These are phyloP conservation scores for Clavelina lepadiformis DNA, from an alignment of 23 tunicate genomes.

Conservation along the genomic window DNA sequence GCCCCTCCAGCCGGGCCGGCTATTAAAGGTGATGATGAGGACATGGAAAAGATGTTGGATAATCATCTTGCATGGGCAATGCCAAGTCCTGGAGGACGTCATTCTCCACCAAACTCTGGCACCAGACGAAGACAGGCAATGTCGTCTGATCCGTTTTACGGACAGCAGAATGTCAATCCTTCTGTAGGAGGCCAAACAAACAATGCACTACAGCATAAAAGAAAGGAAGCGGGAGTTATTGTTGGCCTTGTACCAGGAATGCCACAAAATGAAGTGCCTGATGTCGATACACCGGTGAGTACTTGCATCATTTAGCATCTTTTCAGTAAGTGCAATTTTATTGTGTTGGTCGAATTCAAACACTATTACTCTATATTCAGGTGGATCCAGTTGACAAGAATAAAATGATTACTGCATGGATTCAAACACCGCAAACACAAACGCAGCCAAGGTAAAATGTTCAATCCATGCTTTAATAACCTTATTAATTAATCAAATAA, in stretches of 20 bases:
- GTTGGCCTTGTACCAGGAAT: constrained; percentile 69
- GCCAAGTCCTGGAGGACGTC: constrained; percentile 49
- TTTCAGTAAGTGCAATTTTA: background rate
- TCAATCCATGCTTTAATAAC: background rate
- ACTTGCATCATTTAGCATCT: background rate
- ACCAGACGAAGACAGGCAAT: background rate
- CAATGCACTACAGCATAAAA: too few relatives aligned
- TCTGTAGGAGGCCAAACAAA: constrained; percentile 1
- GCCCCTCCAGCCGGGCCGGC: background rate
- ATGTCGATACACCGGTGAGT: constrained; percentile 79
- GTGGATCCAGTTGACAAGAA: constrained; percentile 74
- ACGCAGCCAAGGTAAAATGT: background rate
- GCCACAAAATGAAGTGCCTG: constrained; percentile 87
- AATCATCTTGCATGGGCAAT: constrained; percentile 32
- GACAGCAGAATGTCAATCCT: background rate
- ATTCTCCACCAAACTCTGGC: constrained; percentile 25
- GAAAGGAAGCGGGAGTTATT: too few relatives aligned
- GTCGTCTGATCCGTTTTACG: background rate
- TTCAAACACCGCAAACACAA: constrained; percentile 30
- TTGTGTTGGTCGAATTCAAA: background rate
- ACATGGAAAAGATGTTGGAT: constrained; percentile 44
- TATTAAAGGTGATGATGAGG: constrained; percentile 41
- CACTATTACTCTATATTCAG: constrained; percentile 14
- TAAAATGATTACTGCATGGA: constrained; percentile 78
- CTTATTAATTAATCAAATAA: too few relatives aligned